Evolutionary conservation across 2,113 vertebrate species (phyloP), one percentile per base, ranked within the genome.

Genomic region (Serranochromis macrocephalus): DNA sequence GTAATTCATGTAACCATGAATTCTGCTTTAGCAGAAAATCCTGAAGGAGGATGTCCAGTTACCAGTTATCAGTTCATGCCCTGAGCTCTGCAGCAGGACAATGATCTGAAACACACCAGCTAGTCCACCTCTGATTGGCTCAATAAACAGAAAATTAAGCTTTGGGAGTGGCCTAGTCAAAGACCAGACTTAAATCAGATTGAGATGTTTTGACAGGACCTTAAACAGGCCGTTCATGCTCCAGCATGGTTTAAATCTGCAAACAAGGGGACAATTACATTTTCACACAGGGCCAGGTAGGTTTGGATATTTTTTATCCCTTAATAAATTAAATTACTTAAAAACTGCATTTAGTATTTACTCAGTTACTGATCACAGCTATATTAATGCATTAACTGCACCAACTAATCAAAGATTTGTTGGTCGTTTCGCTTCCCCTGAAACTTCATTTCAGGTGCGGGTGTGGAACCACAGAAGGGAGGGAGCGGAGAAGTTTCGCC

Each of bases 401-500:
- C 7, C 21, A 42, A 42, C 5, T 73, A 73, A 17, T 45, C 40
- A 73, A 45, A 7, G 66, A 45, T 73, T 73, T 26, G 21, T 9
- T 45, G 38, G 66, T 42, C 7, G 2, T 45, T 49, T 29, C 10
- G 10, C 45, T 78, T 78, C 26, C 71, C 71, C 71, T 31, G 26
- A 78, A 78, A 53, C 24, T 83, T 26, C 4, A 4, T 51, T 36
- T 71, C 53, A 99, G 99, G 97, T 99, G 6, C 96, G 97, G 16
- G 96, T 99, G 82, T 99, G 98, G 97, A 98, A 97, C 40, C 96
- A 93, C 86, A 97, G 93, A 3, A 92, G 40, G 63, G 95, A 97
- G 89, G 94, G 89, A 3, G 97, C 95, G 0, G 94, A 96, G 88
- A 92, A 82, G 85, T 98, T 99, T 89, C 94, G 95, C 4, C 1